Conservation (phyloP, 2,888 invertebrate genomes). For the Chrysolina americana region DNA sequence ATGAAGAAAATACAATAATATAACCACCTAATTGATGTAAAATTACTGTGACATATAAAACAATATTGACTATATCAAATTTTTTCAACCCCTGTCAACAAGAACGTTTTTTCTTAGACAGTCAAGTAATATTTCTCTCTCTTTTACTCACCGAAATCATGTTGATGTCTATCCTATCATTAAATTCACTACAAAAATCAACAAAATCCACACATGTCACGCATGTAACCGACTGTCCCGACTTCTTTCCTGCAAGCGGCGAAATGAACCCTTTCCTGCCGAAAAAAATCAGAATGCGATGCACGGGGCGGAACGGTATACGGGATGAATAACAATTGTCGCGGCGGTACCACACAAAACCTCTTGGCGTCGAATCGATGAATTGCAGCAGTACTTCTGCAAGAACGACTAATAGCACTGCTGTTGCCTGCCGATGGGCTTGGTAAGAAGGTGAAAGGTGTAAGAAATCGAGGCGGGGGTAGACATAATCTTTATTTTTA, state of each 20-base stretch:
- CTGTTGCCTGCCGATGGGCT: conserved; percentile 53
- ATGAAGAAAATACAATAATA: no score
- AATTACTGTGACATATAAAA: no score
- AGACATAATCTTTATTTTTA: conserved; percentile 45
- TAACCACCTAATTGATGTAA: no score
- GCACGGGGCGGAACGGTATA: conserved; percentile 40
- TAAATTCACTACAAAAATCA: conserved; percentile 52
- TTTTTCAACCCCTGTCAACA: no score
- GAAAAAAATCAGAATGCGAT: conserved; percentile 46
- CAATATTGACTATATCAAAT: no score
- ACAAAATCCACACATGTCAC: conserved; percentile 52
- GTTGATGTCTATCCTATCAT: conserved; percentile 54
- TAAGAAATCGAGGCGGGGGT: conserved; percentile 52
- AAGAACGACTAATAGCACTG: conserved; percentile 48
- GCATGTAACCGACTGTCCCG: conserved; percentile 41
- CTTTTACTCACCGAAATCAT: conserved; percentile 54
- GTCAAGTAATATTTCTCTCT: no score
- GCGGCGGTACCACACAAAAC: neutral
- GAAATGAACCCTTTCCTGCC: conserved; percentile 43
- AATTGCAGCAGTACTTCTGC: conserved; percentile 47
- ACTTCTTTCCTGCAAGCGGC: conserved; percentile 43
- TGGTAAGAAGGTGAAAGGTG: conserved; percentile 59
- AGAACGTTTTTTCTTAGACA: no score
- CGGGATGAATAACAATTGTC: conserved; percentile 28
- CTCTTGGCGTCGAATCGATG: conserved; percentile 25